Base-by-base conservation (phyloP, 2,888 invertebrate species). In the Mesorhabditis sp. region DNA sequence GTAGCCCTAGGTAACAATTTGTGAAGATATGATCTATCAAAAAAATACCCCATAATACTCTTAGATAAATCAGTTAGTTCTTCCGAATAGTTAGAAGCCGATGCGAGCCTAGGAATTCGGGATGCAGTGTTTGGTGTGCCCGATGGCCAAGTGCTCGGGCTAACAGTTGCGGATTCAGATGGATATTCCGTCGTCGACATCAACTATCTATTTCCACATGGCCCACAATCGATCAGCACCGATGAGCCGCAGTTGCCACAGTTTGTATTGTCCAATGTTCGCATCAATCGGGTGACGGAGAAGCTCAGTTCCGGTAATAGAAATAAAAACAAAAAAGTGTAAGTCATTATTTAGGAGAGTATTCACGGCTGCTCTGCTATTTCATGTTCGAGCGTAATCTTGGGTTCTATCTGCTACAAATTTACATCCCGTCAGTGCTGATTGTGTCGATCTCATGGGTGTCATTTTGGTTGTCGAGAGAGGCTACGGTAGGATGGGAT, bases 351-450 rank as follows among this genome's bases (percentile, higher is more conserved):
- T 6, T 72, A 83, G 82, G 82, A 13, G 75, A 75, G 90, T 86
- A 86, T 73, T 85, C 85, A 4, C 80, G 86, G 4, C 78, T 86
- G 58, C 75, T 81, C 15, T 77, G 78, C 69, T 76, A 73, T 63
- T 80, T 85, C 70, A 70, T 81, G 4, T 82, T 95, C 90, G 94
- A 94, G 85, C 91, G 95, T 83, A 94, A 93, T 87, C 95, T 95
- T 93, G 95, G 95, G 87, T 95, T 95, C 90, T 95, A 95, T 90
- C 90, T 95, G 87, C 95, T 95, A 89, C 95, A 95, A 90, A 95
- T 95, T 89, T 95, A 95, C 90, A 94, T 95, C 90, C 95, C 95
- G 87, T 79, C 80, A 6, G 74, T 79, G 88, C 91, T 95, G 88
- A 79, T 82, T 15, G 82, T 82, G 45, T 73, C 80, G 66, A 82